Evolutionary conservation across 2,113 vertebrate genomes (phyloP).

Genomic region (Halcyon malimbica): DNA sequence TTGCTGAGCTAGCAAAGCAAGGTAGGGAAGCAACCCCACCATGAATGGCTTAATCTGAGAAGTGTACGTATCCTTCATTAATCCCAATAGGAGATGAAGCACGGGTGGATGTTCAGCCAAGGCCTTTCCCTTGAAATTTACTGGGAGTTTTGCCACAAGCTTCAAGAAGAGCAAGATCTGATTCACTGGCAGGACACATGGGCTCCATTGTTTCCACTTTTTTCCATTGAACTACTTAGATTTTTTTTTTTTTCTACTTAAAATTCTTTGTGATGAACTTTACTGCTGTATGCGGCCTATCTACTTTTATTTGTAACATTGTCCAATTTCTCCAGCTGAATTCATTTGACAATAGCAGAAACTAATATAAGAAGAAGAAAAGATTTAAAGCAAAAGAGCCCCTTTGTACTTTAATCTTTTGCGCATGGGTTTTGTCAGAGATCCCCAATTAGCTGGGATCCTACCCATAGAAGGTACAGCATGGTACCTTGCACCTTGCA

Average conservation of each 20-base stretch:
- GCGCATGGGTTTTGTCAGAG: neutral
- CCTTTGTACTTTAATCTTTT: neutral
- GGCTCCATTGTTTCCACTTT: neutral
- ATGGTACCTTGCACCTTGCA: too few species aligned
- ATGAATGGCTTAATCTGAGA: neutral
- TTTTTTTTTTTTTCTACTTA: neutral
- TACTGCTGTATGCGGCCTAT: neutral
- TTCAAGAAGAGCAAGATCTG: neutral
- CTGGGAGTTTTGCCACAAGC: neutral
- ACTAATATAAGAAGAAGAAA: neutral
- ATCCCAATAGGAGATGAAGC: neutral
- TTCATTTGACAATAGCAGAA: neutral
- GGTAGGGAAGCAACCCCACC: conserved; percentile 35
- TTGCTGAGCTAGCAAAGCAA: conserved; percentile 67
- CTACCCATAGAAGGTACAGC: neutral
- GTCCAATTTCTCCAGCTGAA: neutral
- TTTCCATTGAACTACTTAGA: neutral
- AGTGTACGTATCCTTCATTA: neutral
- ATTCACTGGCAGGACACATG: neutral
- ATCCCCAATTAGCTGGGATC: neutral
- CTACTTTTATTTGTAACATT: neutral
- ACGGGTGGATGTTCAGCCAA: neutral
- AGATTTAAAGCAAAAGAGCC: too few species aligned
- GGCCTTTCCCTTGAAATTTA: neutral
- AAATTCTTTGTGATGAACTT: neutral